Evolutionary conservation across 2,888 invertebrate species (phyloP), one percentile per base, ranked within the genome.

Genomic region (Cheilosia impressa): DNA sequence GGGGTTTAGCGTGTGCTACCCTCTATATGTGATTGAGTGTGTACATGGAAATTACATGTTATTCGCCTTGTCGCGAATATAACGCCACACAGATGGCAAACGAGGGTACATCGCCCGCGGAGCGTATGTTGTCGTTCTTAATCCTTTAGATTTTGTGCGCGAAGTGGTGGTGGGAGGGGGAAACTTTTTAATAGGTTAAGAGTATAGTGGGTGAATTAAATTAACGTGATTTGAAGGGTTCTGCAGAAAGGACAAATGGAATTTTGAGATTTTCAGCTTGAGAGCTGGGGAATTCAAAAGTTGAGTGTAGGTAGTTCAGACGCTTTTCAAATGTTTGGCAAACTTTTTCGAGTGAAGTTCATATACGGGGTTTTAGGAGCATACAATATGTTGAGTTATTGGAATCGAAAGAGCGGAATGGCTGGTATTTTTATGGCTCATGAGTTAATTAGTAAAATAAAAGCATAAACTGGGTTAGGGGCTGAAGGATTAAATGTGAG

Each of bases 131-230:
- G 66, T 63, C 55, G 57, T 75, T 41, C 63, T 65, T 65, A 75
- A 75, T 75, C 75, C 75, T 55, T 13, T 17, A 34, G 55, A 65
- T 57, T 55, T 65, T 13, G 24, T 15, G 27, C 19, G 24, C 65
- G 19, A 65, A 45, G n/a, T 38, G 38, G 15, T n/a, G 5, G 17
- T 38, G 19, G 47, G 47, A 47, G 47, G 47, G 57, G 27, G 55
- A 62, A 68, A 60, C 60, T 69, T 77, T 77, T 77, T 62, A 77
- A 69, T 77, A 63, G 77, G 77, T 77, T 77, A 77, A 69, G 62
- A 62, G 77, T 55, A 69, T 77, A 68, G 60, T 53, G 60, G 68
- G 68, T 17, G 45, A 77, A 77, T 77, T 45, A 47, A 77, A 62
- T 77, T 63, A 62, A 62, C 62, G 69, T 62, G 45, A 77, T 69